Evolutionary conservation across 2,113 vertebrate genomes (phyloP).

Genomic region (Camelus dromedarius): DNA sequence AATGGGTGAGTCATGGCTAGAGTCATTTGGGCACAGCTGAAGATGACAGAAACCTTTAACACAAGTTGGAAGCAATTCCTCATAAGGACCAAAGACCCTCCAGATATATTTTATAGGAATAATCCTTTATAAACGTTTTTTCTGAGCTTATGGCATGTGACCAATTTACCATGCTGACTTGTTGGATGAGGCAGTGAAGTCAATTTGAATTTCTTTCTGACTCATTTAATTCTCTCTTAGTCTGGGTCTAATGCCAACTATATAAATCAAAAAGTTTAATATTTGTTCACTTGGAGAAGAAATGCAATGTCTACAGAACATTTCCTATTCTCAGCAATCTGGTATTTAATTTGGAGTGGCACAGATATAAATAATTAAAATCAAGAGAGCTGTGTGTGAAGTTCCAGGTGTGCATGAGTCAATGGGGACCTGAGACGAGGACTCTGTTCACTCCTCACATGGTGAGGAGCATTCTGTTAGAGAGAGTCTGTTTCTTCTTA

Average conservation of each 20-base stretch:
- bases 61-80: neutral
- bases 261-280: neutral
- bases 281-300: conserved; percentile 46
- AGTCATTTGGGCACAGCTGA: conserved; percentile 35
- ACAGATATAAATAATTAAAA: neutral
- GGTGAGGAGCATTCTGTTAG: neutral
- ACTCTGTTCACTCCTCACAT: no score
- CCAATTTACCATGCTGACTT: neutral
- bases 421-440: neutral
- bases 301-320: neutral
- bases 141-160: neutral
- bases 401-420: neutral
- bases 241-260: neutral
- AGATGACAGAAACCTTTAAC: neutral
- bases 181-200: neutral
- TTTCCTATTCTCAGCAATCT: neutral
- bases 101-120: neutral
- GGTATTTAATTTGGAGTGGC: neutral
- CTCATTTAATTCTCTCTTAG: neutral
- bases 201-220: conserved; percentile 19
- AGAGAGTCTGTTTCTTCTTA: neutral
- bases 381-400: neutral
- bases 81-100: neutral
- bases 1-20: neutral
- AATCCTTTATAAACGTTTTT: neutral